Evolutionary conservation across 2,113 vertebrate genomes (phyloP).

Genomic region (Xiphorhynchus elegans): DNA sequence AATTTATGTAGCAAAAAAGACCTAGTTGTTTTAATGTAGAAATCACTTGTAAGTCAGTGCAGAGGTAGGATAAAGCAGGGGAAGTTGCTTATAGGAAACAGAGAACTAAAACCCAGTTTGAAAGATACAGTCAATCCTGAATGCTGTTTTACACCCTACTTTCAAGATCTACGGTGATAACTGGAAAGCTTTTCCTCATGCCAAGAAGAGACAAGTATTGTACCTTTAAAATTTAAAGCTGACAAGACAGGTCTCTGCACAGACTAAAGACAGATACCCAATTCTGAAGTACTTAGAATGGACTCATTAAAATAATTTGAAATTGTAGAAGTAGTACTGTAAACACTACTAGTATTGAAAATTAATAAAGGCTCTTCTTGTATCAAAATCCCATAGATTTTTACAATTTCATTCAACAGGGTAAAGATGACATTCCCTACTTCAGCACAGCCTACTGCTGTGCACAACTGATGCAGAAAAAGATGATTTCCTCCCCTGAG

Average conservation of each 20-base stretch:
- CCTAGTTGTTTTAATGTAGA: not conserved
- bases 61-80: not conserved
- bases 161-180: not conserved
- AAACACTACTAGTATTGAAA: not conserved
- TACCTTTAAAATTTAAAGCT: not conserved
- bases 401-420: not conserved
- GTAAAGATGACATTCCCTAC: not conserved
- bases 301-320: not conserved
- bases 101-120: not conserved
- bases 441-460: not conserved
- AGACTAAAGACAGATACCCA: not conserved
- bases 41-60: not conserved
- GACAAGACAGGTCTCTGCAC: not conserved
- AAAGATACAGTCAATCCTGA: not conserved
- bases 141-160: not conserved
- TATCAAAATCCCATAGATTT: not conserved
- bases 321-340: not conserved
- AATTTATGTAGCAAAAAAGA: not conserved
- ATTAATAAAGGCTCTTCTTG: not conserved
- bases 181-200: not conserved
- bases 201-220: not conserved
- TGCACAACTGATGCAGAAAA: not conserved
- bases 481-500: not conserved
- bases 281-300: not conserved
- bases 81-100: fast-evolving